phyloP scores from a whole-genome alignment of 2,113 vertebrate genomes.

The Eurystomus gularis region DNA sequence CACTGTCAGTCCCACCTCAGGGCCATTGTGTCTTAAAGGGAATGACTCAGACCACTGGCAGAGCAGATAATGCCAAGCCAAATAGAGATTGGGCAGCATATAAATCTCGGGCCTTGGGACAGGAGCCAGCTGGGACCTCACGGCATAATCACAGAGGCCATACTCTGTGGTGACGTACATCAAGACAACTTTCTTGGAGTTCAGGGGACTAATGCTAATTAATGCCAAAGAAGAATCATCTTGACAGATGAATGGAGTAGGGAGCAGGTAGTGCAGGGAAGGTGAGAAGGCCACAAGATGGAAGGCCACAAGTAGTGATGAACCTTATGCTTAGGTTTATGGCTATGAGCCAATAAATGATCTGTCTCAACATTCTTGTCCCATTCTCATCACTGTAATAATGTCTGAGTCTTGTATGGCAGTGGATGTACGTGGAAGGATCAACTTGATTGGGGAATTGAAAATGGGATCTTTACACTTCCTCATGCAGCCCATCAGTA shows the following conservation, averaged over 20 bases:
- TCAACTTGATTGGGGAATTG: background rate
- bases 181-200: background rate
- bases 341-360: background rate
- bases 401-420: background rate
- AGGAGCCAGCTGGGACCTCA: background rate
- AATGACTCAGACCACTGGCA: constrained; percentile 35
- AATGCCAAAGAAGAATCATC: background rate
- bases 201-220: background rate
- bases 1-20: background rate
- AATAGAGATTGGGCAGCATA: background rate
- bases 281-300: background rate
- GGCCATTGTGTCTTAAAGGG: background rate
- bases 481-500: background rate
- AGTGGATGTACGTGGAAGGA: background rate
- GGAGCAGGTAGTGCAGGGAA: background rate
- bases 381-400: background rate
- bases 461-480: background rate
- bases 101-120: constrained; percentile 5
- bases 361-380: background rate
- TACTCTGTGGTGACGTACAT: background rate
- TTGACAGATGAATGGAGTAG: background rate
- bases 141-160: background rate
- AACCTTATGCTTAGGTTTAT: background rate
- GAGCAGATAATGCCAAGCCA: constrained; percentile 31
- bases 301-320: background rate